Base-by-base conservation (phyloP, 2,888 invertebrate genomes). In the Pseudolycoriella hygida region DNA sequence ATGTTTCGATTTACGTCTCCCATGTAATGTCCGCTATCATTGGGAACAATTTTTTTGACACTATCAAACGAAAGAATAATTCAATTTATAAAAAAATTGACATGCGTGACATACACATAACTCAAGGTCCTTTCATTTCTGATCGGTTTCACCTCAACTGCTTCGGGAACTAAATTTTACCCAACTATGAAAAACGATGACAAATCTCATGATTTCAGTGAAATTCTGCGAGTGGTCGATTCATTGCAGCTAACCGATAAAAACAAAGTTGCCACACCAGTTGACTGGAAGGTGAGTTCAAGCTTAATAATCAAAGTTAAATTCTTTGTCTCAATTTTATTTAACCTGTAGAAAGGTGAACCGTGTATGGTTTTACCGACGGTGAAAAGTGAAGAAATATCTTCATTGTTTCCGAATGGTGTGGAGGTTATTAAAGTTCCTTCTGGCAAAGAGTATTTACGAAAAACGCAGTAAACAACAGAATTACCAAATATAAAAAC, bases 301-400 rank as follows among this genome's bases (percentile, higher is more conserved):
- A n/a, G n/a, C n/a, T n/a, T n/a, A n/a, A n/a, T n/a, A n/a, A n/a
- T n/a, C n/a, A n/a, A n/a, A 2, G 14, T n/a, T 19, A 18, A 42
- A 18, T 8, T 20, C n/a, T 8, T 2, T 41, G 2, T 19, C 37
- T 30, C 19, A 43, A 31, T 50, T 38, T 39, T 17, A n/a, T n/a
- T n/a, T n/a, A n/a, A n/a, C n/a, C n/a, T n/a, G n/a, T n/a, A 90
- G 83, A 67, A 69, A 59, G 93, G 93, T 5, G 79, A 77, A 3
- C 73, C 78, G 18, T 90, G 90, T 52, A 94, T 96, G 93, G 80
- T 97, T 25, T 68, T 88, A 50, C 96, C 96, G 1, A 74, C 75
- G 1, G 68, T 94, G 1, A 68, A 76, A 1, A 72, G 76, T 4
- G 78, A 78, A 15, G 80, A 92, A 54, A 71, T 80, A 3, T 64